These are phyloP conservation scores for Xiphias gladius DNA, from an alignment of 2,113 vertebrate species.

Conservation along the genomic window DNA sequence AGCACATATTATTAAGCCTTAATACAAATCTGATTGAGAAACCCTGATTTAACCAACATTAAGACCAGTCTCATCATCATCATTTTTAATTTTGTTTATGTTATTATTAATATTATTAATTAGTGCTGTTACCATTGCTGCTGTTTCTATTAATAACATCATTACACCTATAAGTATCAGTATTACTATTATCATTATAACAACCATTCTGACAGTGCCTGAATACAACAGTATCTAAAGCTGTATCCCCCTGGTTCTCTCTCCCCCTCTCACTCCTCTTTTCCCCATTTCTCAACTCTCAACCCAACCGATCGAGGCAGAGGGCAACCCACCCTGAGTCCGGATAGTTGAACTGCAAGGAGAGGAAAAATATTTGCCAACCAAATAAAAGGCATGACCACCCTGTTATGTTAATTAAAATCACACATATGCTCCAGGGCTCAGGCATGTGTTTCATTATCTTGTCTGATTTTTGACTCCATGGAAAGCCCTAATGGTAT, in stretches of 20 bases:
- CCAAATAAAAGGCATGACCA: background rate
- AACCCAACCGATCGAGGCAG: no score
- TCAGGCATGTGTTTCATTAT: background rate
- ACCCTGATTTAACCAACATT: background rate
- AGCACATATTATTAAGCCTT: background rate
- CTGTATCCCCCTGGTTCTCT: no score
- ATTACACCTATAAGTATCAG: background rate
- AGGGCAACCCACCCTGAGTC: no score
- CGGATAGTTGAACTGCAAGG: no score
- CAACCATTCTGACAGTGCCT: background rate
- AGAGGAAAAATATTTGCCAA: background rate
- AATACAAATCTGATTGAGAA: background rate
- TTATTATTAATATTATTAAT: background rate
- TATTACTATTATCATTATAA: background rate
- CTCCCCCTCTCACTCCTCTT: no score
- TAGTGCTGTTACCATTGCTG: background rate
- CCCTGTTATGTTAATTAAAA: background rate
- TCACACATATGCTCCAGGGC: background rate
- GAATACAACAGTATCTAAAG: no score
- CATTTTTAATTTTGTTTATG: background rate
- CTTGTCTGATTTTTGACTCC: background rate
- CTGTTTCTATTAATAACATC: background rate
- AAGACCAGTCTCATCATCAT: background rate
- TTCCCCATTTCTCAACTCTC: no score
- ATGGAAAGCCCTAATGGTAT: background rate